These are phyloP conservation scores for Chymomyza fuscimana DNA, from an alignment of 2,888 invertebrate species.

Conservation along the genomic window DNA sequence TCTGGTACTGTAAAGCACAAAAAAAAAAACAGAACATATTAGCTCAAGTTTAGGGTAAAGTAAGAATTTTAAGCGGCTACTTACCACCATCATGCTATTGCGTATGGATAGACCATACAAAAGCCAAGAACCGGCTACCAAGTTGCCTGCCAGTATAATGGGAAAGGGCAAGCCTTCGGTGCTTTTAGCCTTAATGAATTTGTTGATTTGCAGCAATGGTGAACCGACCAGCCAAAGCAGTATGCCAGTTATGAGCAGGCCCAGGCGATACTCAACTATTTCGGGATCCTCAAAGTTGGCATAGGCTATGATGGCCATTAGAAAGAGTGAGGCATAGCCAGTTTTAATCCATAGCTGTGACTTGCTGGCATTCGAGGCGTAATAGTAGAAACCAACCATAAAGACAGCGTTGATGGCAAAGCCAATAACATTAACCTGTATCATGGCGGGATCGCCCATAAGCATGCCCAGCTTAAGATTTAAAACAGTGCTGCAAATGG, in stretches of 20 bases:
- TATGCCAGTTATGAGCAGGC: conserved; percentile 84
- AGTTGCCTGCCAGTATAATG: conserved; percentile 89
- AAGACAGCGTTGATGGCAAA: conserved; percentile 86
- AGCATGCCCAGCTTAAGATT: conserved; percentile 89
- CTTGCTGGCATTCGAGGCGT: conserved; percentile 82
- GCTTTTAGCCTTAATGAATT: conserved; percentile 89
- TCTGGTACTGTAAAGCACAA: conserved; percentile 85
- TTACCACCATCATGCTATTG: conserved; percentile 75
- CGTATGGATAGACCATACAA: conserved; percentile 77
- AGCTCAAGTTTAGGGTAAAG: background rate
- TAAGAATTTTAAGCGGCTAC: conserved; percentile 21
- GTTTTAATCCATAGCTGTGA: conserved; percentile 82
- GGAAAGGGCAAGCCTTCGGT: conserved; percentile 94
- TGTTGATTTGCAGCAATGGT: conserved; percentile 85
- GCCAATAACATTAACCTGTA: conserved; percentile 88
- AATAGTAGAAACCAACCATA: conserved; percentile 84
- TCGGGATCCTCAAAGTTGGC: conserved; percentile 84
- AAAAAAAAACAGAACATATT: background rate
- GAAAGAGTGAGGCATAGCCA: conserved; percentile 82
- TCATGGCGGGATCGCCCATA: conserved; percentile 87
- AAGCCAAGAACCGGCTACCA: conserved; percentile 82
- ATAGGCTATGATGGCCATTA: conserved; percentile 84
- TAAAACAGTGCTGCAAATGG: conserved; percentile 83
- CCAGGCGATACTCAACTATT: conserved; percentile 85
- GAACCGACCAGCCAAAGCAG: conserved; percentile 84